phyloP scores from a whole-genome alignment of 2,113 vertebrate species.

The Oncorhynchus nerka region DNA sequence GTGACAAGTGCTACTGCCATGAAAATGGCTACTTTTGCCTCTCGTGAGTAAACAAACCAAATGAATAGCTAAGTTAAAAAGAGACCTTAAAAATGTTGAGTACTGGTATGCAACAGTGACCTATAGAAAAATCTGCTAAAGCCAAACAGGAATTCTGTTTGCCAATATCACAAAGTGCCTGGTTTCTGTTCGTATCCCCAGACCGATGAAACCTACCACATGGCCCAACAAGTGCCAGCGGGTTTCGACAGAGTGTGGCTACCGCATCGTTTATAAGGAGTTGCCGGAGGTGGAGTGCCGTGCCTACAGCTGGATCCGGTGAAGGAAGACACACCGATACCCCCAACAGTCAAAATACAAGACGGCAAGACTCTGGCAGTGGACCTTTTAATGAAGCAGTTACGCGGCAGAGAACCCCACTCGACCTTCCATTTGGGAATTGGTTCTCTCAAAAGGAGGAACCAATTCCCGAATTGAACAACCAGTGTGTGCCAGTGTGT shows the following conservation, averaged over 20 bases:
- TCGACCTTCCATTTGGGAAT: no score
- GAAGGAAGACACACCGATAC: not conserved
- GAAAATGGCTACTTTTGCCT: constrained; percentile 37
- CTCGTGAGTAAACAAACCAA: constrained; percentile 26
- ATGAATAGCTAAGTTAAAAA: not conserved
- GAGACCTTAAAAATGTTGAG: not conserved
- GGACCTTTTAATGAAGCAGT: not conserved
- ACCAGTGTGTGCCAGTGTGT: no score
- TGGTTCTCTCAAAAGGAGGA: no score
- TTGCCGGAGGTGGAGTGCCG: constrained; percentile 21
- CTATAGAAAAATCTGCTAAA: not conserved
- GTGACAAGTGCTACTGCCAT: constrained; percentile 49
- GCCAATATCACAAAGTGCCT: not conserved
- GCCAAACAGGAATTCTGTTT: not conserved
- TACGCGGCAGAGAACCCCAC: not conserved
- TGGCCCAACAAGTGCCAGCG: constrained; percentile 34
- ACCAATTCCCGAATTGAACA: no score
- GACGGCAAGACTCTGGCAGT: not conserved
- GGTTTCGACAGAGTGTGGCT: constrained; percentile 26
- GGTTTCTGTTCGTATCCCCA: not conserved
- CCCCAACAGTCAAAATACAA: no score
- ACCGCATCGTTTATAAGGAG: constrained; percentile 36
- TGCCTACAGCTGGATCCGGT: constrained; percentile 44
- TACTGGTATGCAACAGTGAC: not conserved
- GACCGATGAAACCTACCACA: constrained; percentile 44